phyloP scores from a whole-genome alignment of 2,888 invertebrate species.

The Syritta pipiens region DNA sequence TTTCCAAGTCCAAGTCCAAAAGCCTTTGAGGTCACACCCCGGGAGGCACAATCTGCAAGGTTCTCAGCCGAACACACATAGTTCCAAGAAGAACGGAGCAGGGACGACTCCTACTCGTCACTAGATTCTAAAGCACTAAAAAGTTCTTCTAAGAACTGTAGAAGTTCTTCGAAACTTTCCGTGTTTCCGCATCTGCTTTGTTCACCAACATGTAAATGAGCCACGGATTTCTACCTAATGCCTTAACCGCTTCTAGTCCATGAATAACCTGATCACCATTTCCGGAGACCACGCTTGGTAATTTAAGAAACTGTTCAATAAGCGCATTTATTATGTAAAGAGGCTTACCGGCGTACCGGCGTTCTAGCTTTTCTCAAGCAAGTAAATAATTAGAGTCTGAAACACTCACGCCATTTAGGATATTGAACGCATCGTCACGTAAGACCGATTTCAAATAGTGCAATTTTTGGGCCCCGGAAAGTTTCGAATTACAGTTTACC shows the following conservation, averaged over 20 bases:
- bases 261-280: background rate
- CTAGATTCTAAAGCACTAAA: background rate
- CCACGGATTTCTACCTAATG: background rate
- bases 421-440: background rate
- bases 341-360: background rate
- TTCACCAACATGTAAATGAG: background rate
- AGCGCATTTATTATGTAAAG: background rate
- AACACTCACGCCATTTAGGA: background rate
- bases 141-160: background rate
- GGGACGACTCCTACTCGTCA: too few species aligned
- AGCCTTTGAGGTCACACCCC: conserved; percentile 53
- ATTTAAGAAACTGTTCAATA: background rate
- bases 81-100: conserved; percentile 44
- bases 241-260: background rate
- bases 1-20: conserved; percentile 36
- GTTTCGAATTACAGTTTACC: background rate
- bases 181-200: background rate
- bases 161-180: background rate
- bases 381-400: background rate
- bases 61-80: conserved; percentile 66
- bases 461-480: background rate
- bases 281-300: background rate
- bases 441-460: background rate
- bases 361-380: background rate
- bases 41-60: conserved; percentile 69